Evolutionary conservation across 2,888 invertebrate genomes (phyloP), one percentile per base, ranked within the genome.

Genomic region (Dynastes hyllus): DNA sequence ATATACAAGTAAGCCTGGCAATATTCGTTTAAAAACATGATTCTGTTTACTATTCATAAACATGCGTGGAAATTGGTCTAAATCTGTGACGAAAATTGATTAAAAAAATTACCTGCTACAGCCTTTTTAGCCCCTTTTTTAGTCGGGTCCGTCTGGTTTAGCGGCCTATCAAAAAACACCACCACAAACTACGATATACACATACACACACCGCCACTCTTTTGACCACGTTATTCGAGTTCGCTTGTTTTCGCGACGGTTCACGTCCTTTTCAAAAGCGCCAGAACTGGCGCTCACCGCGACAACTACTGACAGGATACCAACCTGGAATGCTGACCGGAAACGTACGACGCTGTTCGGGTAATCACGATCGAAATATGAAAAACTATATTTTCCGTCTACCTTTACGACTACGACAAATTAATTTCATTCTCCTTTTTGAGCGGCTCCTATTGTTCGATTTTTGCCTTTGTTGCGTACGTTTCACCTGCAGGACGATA

Each of bases 171-270:
- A 63, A 45, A 61, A 75, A 63, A 75, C 73, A 81, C 80, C 77
- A 80, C 75, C 77, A 77, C 75, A 37, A 45, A 82, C 79, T 79
- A 37, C 45, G n/a, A 61, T 40, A 27, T 22, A 80, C 85, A 83
- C 61, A 13, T n/a, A 81, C 85, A 83, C 84, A 80, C 84, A 83
- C 16, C 84, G 76, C 66, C 83, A 83, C 82, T 79, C 84, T 86
- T 37, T 84, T 85, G 84, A 85, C 81, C 85, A 84, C 86, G 86
- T 85, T 85, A 85, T 85, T 85, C 85, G 82, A 84, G 84, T 85
- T 85, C 83, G 83, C 83, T 85, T 81, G 83, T 81, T 82, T 82
- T 81, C 81, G 82, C 83, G 82, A 80, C 83, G 82, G 83, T 32
- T 37, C 61, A 61, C 73, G 73, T 84, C 84, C 82, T 84, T 86